A percentile compares a stretch with the other conserved stretches of the same genome.
Conservation (phyloP, 2,797 vertebrate species). For the Holocentrus rufus region DNA sequence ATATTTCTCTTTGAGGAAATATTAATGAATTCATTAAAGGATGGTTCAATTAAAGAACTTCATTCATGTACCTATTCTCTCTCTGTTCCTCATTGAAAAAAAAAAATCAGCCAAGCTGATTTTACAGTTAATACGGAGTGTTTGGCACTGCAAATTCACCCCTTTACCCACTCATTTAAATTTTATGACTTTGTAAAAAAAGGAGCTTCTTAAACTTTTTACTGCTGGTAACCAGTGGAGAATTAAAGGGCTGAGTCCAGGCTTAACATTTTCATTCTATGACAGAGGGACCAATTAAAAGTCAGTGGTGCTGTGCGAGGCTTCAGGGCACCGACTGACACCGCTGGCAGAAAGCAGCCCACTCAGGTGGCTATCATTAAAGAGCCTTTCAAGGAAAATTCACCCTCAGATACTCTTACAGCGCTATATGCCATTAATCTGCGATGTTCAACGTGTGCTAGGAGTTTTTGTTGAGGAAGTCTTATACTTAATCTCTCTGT, state of each 20-base stretch:
- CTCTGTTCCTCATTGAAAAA: slow-evolving; percentile 5
- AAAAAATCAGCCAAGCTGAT: slow-evolving; percentile 12
- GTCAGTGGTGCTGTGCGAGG: slow-evolving; percentile 59
- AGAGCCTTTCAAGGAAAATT: slow-evolving; percentile 52
- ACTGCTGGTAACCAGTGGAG: slow-evolving; percentile 55
- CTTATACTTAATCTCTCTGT: slow-evolving; percentile 27
- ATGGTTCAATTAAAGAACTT: slow-evolving; percentile 21
- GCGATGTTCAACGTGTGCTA: slow-evolving; percentile 30
- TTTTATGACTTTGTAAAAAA: slow-evolving; percentile 47
- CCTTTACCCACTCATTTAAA: slow-evolving; percentile 52
- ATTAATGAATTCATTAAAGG: slow-evolving; percentile 23
- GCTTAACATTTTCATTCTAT: slow-evolving; percentile 68
- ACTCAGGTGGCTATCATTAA: slow-evolving; percentile 55
- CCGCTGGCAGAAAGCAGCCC: slow-evolving; percentile 41
- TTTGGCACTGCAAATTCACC: slow-evolving; percentile 20
- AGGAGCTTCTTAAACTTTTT: slow-evolving; percentile 50
- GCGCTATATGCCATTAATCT: slow-evolving; percentile 47
- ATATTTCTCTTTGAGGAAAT: slow-evolving; percentile 10
- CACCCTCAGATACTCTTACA: slow-evolving; percentile 4
- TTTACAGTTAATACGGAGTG: slow-evolving; percentile 34
- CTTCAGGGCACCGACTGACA: slow-evolving; percentile 70
- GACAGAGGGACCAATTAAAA: slow-evolving; percentile 75
- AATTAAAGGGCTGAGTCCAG: slow-evolving; percentile 65
- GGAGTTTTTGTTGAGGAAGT: slow-evolving; percentile 27
- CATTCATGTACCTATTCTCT: neutral